Base-by-base conservation (phyloP, 2,113 vertebrate species). In the Zosterops lateralis region DNA sequence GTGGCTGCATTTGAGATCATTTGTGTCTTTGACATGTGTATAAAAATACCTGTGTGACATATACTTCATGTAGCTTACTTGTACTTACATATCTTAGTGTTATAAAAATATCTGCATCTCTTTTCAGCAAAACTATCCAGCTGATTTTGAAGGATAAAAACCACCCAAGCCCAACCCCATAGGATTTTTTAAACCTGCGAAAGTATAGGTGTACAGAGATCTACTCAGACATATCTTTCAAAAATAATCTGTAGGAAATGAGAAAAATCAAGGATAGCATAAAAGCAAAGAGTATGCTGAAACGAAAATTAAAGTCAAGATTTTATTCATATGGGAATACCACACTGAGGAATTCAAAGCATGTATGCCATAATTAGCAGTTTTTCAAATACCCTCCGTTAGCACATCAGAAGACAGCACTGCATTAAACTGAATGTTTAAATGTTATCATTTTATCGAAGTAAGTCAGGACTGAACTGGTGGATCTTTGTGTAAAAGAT, bases 371-470 rank as follows among this genome's bases (percentile, higher is more conserved):
- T 54, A 84, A 88, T 88, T 79, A 71, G 26, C 40, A 53, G 19
- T n/a, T 93, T 90, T 89, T 76, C 65, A 80, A 89, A 87, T 86
- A 64, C 74, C 80, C 47, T 93, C 53, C 14, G 15, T 73, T 79
- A 93, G 50, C 36, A 77, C 14, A 67, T 61, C 77, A 81, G 73
- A 89, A 88, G 70, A 75, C 48, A 66, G 47, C 51, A 85, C 1
- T 20, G 20, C 50, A 66, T 92, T 56, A 76, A 32, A 90, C 4
- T 8, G 56, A 88, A 77, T 74, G 53, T 60, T 79, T 67, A 50
- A 18, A 44, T 70, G 80, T 75, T 70, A 56, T 60, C 40, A 71
- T 12, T 65, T 65, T 78, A 65, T 45, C 48, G 90, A 66, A 70
- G 12, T 31, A 74, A 82, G 26, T 44, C 31, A 70, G 51, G 17